A percentile compares a stretch with the other conserved stretches of the same genome.
These are phyloP conservation scores for Elysia chlorotica DNA, from an alignment of 1,140 invertebrate species.

Conservation along the genomic window DNA sequence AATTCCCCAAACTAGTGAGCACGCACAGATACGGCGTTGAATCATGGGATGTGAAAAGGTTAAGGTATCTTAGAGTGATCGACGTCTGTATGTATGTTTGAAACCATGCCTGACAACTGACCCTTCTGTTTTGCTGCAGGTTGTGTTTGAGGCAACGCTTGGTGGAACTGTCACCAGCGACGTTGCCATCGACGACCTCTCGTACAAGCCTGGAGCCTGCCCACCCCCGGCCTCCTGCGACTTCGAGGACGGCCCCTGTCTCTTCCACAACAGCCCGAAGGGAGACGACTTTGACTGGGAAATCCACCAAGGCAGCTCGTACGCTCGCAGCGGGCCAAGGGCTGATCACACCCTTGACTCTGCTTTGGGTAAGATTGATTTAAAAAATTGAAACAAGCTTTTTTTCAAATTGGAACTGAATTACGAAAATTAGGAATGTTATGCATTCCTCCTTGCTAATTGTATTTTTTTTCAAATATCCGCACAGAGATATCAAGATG, in stretches of 20 bases:
- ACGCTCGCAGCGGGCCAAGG: constrained; percentile 42
- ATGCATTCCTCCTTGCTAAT: no score
- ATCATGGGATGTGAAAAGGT: no score
- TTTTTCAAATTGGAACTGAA: neutral
- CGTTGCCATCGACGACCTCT: constrained; percentile 33
- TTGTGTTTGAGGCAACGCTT: constrained; percentile 47
- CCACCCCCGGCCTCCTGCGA: constrained; percentile 40
- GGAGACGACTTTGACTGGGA: constrained; percentile 58
- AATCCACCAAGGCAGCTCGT: constrained; percentile 31
- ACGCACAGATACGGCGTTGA: no score
- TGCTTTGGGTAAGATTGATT: constrained; percentile 26
- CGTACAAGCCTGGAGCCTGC: constrained; percentile 46
- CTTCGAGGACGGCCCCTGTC: constrained; percentile 51
- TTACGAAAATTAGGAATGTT: no score
- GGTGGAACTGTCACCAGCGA: constrained; percentile 23
- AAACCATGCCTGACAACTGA: no score
- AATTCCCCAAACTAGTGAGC: no score
- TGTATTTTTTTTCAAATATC: no score
- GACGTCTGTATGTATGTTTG: no score
- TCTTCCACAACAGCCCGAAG: constrained; percentile 40
- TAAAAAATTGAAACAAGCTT: neutral
- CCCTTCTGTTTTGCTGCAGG: constrained; percentile 24
- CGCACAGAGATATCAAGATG: no score
- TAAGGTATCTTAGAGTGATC: neutral
- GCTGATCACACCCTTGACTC: constrained; percentile 52